phyloP scores from a whole-genome alignment of 1,140 invertebrate species.

The Papilio polyxenes region DNA sequence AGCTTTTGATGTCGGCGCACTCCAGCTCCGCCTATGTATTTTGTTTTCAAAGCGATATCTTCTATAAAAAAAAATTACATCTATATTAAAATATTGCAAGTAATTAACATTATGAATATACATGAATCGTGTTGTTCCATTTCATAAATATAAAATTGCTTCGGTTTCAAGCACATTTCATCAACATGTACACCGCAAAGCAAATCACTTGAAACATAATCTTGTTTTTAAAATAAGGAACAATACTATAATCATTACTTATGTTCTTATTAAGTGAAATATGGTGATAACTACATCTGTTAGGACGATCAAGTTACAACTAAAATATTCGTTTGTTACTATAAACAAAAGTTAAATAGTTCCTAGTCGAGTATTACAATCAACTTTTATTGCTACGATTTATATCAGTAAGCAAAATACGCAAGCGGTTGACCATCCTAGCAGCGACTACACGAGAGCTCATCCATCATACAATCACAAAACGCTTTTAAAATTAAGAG shows the following conservation, averaged over 20 bases:
- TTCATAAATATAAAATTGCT: slow-evolving; percentile 49
- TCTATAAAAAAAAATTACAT: slow-evolving; percentile 54
- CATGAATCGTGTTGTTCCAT: slow-evolving; percentile 50
- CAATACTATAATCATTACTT: slow-evolving; percentile 57
- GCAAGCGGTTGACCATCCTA: slow-evolving; percentile 54
- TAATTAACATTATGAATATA: slow-evolving; percentile 55
- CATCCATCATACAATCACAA: slow-evolving; percentile 53
- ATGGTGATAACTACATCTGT: slow-evolving; percentile 50
- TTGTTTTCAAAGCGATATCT: slow-evolving; percentile 59
- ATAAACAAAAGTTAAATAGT: background rate
- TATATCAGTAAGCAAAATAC: slow-evolving; percentile 23
- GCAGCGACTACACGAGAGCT: slow-evolving; percentile 64
- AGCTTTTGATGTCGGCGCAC: background rate
- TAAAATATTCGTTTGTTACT: slow-evolving; percentile 18
- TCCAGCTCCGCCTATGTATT: slow-evolving; percentile 50
- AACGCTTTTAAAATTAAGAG: slow-evolving; percentile 41
- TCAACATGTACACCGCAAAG: slow-evolving; percentile 54
- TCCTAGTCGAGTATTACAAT: slow-evolving; percentile 17
- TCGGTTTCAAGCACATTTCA: slow-evolving; percentile 48
- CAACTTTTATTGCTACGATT: slow-evolving; percentile 27
- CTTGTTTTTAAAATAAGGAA: slow-evolving; percentile 60
- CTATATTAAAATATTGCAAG: slow-evolving; percentile 64
- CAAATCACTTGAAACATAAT: slow-evolving; percentile 62
- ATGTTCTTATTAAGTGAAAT: slow-evolving; percentile 60
- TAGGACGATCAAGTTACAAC: slow-evolving; percentile 43